Evolutionary conservation across 2,888 invertebrate species (phyloP), one percentile per base, ranked within the genome.

Genomic region (Leucophenga maculata): DNA sequence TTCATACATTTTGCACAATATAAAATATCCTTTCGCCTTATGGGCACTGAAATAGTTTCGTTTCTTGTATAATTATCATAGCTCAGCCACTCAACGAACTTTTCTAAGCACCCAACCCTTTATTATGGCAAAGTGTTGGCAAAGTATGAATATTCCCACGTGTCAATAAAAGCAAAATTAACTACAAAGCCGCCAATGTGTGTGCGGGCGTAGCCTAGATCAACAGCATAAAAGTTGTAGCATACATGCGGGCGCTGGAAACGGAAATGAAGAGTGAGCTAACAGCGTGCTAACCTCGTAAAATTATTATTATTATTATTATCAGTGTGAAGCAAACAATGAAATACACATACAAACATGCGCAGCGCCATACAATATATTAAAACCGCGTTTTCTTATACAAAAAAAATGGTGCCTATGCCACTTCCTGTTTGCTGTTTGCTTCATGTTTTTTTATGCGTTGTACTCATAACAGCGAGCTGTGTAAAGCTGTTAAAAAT

Each of bases 141-240:
- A 57, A 64, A 54, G 39, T 31, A 66, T 69, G 68, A 16, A 68
- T 44, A 60, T 68, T 75, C 71, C 74, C 78, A 73, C 67, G 75
- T 74, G 66, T 44, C 68, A 69, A 72, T 70, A 74, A 31, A 64
- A 69, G 65, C 65, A 64, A 71, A 72, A 76, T 78, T 73, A 78
- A 75, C 71, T 76, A 60, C 6, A 54, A 55, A 55, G 59, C 62
- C 60, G 44, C n/a, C 60, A 18, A 31, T 14, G n/a, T 18, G 55
- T 4, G 32, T 14, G 2, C 16, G 16, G 14, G 14, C 57, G 26
- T 3, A 20, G 3, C 32, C 60, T 60, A 18, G 18, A 18, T 39
- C 32, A 60, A 32, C 18, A 57, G 72, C 54, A 69, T 73, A 70
- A 78, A 80, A 74, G 69, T 67, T 74, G 70, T 32, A 16, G 71